These are phyloP conservation scores for Telmatherina bonti DNA, from an alignment of 2,797 vertebrate species.

Conservation along the genomic window DNA sequence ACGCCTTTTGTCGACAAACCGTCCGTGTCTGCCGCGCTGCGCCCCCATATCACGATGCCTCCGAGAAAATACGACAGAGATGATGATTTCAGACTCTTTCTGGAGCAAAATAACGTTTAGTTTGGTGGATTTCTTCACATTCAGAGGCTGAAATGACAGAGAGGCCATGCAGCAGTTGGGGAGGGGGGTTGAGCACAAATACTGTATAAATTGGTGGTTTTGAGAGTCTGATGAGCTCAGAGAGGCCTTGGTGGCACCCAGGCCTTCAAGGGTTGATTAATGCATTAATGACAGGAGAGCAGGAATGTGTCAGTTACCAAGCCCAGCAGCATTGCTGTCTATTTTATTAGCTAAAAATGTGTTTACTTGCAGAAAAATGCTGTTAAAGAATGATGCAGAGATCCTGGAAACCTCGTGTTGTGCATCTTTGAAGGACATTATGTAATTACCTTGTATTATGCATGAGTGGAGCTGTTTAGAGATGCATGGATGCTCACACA, in stretches of 20 bases:
- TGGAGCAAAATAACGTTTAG: not conserved
- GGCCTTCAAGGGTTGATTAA: slow-evolving; percentile 30
- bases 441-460: slow-evolving; percentile 55
- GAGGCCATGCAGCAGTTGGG: slow-evolving; percentile 10
- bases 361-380: not conserved
- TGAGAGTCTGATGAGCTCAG: slow-evolving; percentile 5
- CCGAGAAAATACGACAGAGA: not conserved
- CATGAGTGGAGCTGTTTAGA: slow-evolving; percentile 35
- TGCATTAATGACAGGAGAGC: slow-evolving; percentile 22
- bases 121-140: not conserved
- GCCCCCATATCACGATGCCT: not conserved
- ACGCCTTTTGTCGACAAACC: slow-evolving; percentile 63
- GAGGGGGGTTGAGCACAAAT: not conserved
- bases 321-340: not conserved
- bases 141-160: not conserved
- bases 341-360: not conserved
- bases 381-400: not conserved
- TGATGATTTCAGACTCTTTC: not conserved
- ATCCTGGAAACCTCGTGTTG: not conserved
- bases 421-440: slow-evolving; percentile 46
- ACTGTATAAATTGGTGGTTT: slow-evolving; percentile 7
- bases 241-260: slow-evolving; percentile 13
- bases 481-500: slow-evolving; percentile 37
- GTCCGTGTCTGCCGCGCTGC: slow-evolving; percentile 26
- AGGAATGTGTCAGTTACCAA: slow-evolving; percentile 4